Percentiles rank a stretch among this genome's conserved stretches.
Conservation (phyloP, 2,113 vertebrate genomes). For the Menidia beryllina region DNA sequence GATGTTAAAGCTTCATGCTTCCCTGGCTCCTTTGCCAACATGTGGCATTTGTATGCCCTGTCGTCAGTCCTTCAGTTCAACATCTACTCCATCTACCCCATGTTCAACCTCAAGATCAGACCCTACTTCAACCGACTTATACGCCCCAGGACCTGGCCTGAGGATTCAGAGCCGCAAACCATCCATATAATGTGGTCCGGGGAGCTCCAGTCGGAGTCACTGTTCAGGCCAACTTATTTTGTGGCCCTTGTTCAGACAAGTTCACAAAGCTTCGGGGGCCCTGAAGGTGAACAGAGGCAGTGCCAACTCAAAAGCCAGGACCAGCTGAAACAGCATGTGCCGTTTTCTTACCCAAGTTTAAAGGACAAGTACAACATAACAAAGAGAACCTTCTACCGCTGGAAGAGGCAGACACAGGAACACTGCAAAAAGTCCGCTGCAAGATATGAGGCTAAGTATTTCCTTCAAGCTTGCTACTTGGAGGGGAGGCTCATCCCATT, state of each 20-base stretch:
- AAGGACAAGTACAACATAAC: slow-evolving; percentile 90
- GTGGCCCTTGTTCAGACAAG: slow-evolving; percentile 88
- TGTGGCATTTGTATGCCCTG: slow-evolving; percentile 96
- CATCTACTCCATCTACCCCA: slow-evolving; percentile 95
- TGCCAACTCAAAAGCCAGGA: slow-evolving; percentile 81
- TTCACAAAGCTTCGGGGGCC: slow-evolving; percentile 67
- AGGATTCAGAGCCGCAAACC: slow-evolving; percentile 75
- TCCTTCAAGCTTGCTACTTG: slow-evolving; percentile 90
- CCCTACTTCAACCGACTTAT: slow-evolving; percentile 95
- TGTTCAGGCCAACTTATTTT: slow-evolving; percentile 91
- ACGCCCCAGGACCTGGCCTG: slow-evolving; percentile 83
- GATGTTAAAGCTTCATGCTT: slow-evolving; percentile 97
- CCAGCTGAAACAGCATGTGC: slow-evolving; percentile 80
- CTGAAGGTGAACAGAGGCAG: slow-evolving; percentile 45
- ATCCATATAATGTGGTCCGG: slow-evolving; percentile 97
- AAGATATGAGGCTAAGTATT: slow-evolving; percentile 94
- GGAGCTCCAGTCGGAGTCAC: slow-evolving; percentile 82
- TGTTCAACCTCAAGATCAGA: slow-evolving; percentile 95
- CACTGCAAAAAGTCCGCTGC: slow-evolving; percentile 89
- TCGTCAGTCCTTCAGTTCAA: slow-evolving; percentile 90
- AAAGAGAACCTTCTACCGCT: slow-evolving; percentile 95
- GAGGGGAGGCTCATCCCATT: slow-evolving; percentile 89
- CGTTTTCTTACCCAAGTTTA: slow-evolving; percentile 87
- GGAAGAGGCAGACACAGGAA: slow-evolving; percentile 92
- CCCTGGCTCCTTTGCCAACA: slow-evolving; percentile 91